Percentiles rank a stretch among this genome's conserved stretches.
Evolutionary conservation across 2,888 invertebrate species (phyloP).

Genomic region (Laspeyria flexula): DNA sequence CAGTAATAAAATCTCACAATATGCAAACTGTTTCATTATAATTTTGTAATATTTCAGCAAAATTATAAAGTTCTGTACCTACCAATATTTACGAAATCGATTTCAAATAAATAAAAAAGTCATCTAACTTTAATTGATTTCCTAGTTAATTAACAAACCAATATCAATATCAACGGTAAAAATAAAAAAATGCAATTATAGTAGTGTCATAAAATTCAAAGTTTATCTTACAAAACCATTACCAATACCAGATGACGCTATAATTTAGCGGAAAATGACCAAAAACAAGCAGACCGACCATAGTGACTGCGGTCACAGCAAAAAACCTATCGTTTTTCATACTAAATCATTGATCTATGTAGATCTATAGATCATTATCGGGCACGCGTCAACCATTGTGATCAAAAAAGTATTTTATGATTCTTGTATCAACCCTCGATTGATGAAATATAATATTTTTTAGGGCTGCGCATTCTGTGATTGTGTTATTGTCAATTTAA

Average conservation of each 20-base stretch:
- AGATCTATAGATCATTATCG: slow-evolving; percentile 69
- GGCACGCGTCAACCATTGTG: slow-evolving; percentile 68
- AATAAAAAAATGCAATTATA: background rate
- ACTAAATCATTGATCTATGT: slow-evolving; percentile 63
- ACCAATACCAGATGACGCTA: slow-evolving; percentile 13
- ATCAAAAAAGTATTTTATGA: slow-evolving; percentile 69
- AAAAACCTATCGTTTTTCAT: slow-evolving; percentile 64
- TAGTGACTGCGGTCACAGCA: slow-evolving; percentile 59
- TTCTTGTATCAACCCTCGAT: slow-evolving; percentile 56
- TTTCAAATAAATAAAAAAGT: too few species aligned
- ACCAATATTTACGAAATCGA: too few species aligned
- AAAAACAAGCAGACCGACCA: slow-evolving; percentile 31
- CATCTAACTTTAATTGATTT: too few species aligned
- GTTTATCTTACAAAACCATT: slow-evolving; percentile 11
- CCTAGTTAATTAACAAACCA: background rate
- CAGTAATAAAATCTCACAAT: too few species aligned
- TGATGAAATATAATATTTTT: slow-evolving; percentile 78
- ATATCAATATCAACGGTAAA: background rate
- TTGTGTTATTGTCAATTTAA: slow-evolving; percentile 57
- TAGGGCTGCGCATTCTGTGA: slow-evolving; percentile 64
- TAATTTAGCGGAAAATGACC: slow-evolving; percentile 34
- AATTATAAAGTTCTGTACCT: too few species aligned
- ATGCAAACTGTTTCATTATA: too few species aligned
- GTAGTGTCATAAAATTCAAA: background rate
- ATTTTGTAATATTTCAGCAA: too few species aligned